These are phyloP conservation scores for Lanistes nyassanus DNA, from an alignment of 1,140 invertebrate genomes.

Conservation along the genomic window DNA sequence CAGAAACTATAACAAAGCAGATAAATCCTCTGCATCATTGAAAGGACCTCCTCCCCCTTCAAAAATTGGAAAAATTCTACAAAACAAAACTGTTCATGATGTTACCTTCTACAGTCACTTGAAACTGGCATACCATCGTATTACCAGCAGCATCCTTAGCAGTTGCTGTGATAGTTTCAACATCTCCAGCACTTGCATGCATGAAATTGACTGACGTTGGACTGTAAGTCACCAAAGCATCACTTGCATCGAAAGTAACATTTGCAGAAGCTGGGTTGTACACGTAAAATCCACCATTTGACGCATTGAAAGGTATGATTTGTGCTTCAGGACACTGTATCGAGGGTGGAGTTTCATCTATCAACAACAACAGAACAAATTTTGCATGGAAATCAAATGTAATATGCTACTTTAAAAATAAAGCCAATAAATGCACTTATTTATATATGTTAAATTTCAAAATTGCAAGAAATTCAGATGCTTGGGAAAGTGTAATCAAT, in stretches of 20 bases:
- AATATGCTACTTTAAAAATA: too few relatives aligned
- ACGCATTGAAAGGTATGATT: neutral
- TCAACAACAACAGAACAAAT: neutral
- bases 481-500: too few relatives aligned
- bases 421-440: too few relatives aligned
- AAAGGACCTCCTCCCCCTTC: too few relatives aligned
- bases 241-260: constrained; percentile 21
- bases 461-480: too few relatives aligned
- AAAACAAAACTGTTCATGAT: neutral
- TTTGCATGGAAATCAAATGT: constrained; percentile 1
- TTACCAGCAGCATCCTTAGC: constrained; percentile 32
- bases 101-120: constrained; percentile 27
- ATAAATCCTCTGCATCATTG: too few relatives aligned
- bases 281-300: neutral
- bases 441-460: too few relatives aligned
- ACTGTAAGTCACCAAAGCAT: constrained; percentile 15
- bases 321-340: constrained; percentile 28
- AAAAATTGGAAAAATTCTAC: neutral
- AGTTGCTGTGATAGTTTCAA: constrained; percentile 19
- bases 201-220: constrained; percentile 26
- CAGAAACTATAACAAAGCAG: too few relatives aligned
- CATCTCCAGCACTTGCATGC: constrained; percentile 15
- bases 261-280: neutral
- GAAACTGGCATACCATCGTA: constrained; percentile 29
- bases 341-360: constrained; percentile 37